phyloP scores from a whole-genome alignment of 2,888 invertebrate species.

The Eristalis arbustorum region DNA sequence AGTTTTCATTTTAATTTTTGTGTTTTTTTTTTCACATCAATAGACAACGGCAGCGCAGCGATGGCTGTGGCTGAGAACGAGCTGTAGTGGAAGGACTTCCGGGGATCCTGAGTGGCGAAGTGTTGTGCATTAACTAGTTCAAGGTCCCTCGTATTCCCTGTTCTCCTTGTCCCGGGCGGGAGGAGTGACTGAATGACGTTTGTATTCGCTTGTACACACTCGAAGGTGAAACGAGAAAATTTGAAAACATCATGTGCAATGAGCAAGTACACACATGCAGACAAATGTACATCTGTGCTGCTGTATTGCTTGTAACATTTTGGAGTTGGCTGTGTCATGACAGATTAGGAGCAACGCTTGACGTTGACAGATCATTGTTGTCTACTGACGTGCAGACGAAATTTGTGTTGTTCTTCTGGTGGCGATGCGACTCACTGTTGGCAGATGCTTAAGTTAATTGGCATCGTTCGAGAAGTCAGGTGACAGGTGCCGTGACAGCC shows the following conservation, averaged over 20 bases:
- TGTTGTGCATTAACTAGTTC: constrained; percentile 57
- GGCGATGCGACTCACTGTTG: not conserved
- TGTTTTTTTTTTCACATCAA: constrained; percentile 9
- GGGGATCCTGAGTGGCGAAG: not conserved
- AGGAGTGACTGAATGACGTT: constrained; percentile 3
- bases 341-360: not conserved
- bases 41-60: not conserved
- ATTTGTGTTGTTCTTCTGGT: not conserved
- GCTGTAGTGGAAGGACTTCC: constrained; percentile 47
- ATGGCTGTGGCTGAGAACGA: not conserved
- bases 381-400: not conserved
- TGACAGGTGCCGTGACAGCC: not conserved
- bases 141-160: constrained; percentile 44
- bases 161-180: not conserved
- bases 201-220: constrained; percentile 1
- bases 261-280: not conserved
- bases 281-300: not conserved
- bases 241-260: not conserved
- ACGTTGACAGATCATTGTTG: not conserved
- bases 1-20: constrained; percentile 23
- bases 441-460: not conserved
- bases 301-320: not conserved
- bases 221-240: not conserved
- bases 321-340: not conserved
- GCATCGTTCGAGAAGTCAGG: not conserved